Percentiles rank a stretch among this genome's conserved stretches.
These are phyloP conservation scores for Noctua comes DNA, from an alignment of 2,888 invertebrate genomes.

Conservation along the genomic window DNA sequence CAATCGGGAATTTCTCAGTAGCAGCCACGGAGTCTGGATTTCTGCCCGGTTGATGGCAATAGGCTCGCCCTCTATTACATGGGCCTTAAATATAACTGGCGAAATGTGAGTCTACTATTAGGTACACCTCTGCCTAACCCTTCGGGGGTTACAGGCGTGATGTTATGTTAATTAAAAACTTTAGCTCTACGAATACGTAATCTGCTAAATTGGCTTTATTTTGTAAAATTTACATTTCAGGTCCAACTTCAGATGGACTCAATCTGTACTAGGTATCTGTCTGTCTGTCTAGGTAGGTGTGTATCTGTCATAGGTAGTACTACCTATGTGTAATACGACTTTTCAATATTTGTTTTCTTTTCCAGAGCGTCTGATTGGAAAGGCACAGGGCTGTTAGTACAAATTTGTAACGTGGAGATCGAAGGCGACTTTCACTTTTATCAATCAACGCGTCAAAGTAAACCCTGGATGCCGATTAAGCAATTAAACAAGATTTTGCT, in stretches of 20 bases:
- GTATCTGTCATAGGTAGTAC: too few relatives aligned
- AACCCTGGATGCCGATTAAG: conserved; percentile 35
- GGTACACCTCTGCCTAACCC: too few relatives aligned
- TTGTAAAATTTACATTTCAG: neutral
- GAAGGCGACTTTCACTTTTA: conserved; percentile 36
- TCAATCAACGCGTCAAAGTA: conserved; percentile 52
- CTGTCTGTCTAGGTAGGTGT: too few relatives aligned
- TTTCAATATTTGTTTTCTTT: conserved; percentile 34
- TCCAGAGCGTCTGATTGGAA: conserved; percentile 34
- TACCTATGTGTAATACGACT: neutral
- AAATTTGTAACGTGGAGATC: conserved; percentile 35
- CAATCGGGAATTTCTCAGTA: too few relatives aligned
- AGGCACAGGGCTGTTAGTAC: conserved; percentile 29
- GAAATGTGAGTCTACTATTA: too few relatives aligned
- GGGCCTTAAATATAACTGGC: too few relatives aligned
- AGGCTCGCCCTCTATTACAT: too few relatives aligned
- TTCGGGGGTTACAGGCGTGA: too few relatives aligned
- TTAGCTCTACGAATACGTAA: neutral
- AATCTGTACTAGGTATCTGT: neutral
- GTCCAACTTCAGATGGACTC: neutral
- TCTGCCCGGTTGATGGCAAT: too few relatives aligned
- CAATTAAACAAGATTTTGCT: conserved; percentile 21
- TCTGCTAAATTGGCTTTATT: neutral
- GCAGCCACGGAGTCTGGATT: too few relatives aligned
- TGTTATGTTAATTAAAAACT: too few relatives aligned